Base-by-base conservation (phyloP, 2,888 invertebrate species). In the Cinara cedri region DNA sequence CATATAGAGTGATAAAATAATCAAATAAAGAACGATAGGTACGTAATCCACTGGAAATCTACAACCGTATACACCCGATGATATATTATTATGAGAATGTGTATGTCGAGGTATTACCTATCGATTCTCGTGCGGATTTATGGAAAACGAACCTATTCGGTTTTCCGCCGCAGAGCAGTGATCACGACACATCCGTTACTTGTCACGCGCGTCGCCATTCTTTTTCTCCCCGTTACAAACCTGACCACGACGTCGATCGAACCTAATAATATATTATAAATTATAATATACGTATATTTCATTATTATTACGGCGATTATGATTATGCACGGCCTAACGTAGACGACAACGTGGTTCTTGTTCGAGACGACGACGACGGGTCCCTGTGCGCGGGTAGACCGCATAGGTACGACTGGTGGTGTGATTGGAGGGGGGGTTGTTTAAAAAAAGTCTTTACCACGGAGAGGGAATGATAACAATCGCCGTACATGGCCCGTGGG, bases 401-500 rank as follows among this genome's bases (percentile, higher is more conserved):
- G n/a, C 19, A n/a, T 34, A 6, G 24, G 24, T 16, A 6, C 14
- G 60, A 13, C 21, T 1, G 57, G n/a, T n/a, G n/a, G n/a, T n/a
- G n/a, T n/a, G n/a, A n/a, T n/a, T n/a, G n/a, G n/a, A n/a, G n/a
- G n/a, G 24, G 16, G 34, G 26, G 26, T 60, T n/a, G n/a, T n/a
- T n/a, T n/a, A n/a, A n/a, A n/a, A 60, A 60, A 60, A 10, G 21
- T 16, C 6, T 34, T 34, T 34, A 6, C 34, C 34, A 6, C 34
- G 34, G 3, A 34, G 34, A 66, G 21, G 42, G 62, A 74, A 13
- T 65, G 74, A 76, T 78, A 70, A 34, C 46, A 42, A 78, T 78
- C 78, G 70, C 68, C 60, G 51, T 78, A 78, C 78, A 78, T 49
- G 70, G 78, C 70, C 60, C 78, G 78, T 78, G 78, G 78, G 78